Percentiles rank a stretch among this genome's conserved stretches.
Conservation (phyloP, 2,797 vertebrate species). For the Mormyrus hasselquistii region DNA sequence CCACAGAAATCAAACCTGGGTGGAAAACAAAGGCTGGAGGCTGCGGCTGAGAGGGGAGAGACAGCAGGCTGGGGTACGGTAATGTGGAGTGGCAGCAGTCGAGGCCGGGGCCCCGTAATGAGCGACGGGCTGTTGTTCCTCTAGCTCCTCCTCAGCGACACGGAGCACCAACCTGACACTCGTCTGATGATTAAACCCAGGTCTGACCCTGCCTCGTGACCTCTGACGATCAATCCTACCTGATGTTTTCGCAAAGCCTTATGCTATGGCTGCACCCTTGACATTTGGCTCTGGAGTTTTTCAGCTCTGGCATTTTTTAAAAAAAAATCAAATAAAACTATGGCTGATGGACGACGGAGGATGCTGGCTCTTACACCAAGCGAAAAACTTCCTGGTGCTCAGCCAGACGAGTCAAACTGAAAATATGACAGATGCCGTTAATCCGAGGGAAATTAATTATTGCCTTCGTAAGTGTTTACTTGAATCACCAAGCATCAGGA, state of each 20-base stretch:
- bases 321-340: not conserved
- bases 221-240: constrained; percentile 93
- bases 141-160: constrained; percentile 63
- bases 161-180: constrained; percentile 93
- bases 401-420: not conserved
- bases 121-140: constrained; percentile 69
- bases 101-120: constrained; percentile 67
- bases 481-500: not conserved
- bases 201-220: constrained; percentile 91
- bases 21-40: constrained; percentile 48
- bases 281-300: constrained; percentile 73
- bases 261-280: constrained; percentile 62
- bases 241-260: constrained; percentile 76
- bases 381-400: not conserved
- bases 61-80: constrained; percentile 68
- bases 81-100: constrained; percentile 70
- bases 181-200: constrained; percentile 79
- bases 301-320: constrained; percentile 54
- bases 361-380: constrained; percentile 44
- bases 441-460: not conserved
- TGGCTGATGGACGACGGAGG: constrained; percentile 26
- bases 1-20: constrained; percentile 44
- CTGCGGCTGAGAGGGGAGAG: constrained; percentile 75
- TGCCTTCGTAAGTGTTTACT: not conserved
- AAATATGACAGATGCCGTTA: too few species aligned